Conservation (phyloP, 2,113 vertebrate genomes). For the Nothobranchius furzeri region DNA sequence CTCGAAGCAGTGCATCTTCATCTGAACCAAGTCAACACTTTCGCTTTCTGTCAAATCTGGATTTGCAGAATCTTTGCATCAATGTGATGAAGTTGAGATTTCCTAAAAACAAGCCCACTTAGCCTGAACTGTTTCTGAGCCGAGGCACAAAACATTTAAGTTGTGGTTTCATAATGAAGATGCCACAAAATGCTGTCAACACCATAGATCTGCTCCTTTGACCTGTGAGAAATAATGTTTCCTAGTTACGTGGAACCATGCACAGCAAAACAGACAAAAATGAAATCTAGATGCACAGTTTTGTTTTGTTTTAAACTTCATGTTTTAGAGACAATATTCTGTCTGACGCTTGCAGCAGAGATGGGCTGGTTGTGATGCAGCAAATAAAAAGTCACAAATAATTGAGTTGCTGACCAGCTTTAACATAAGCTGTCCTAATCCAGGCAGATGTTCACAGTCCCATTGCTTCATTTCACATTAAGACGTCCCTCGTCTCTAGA, state of each 20-base stretch:
- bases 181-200: no score
- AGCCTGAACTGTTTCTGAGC: not conserved
- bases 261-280: no score
- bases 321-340: not conserved
- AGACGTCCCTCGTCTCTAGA: constrained; percentile 13
- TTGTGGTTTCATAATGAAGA: not conserved
- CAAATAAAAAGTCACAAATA: constrained; percentile 29
- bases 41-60: not conserved
- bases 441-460: constrained; percentile 15
- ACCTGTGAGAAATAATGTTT: no score
- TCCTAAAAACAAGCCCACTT: not conserved
- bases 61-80: constrained; percentile 27
- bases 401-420: constrained; percentile 21
- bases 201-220: no score
- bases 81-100: constrained; percentile 40
- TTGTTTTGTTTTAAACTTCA: not conserved
- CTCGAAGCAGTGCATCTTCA: not conserved
- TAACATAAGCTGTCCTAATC: not conserved
- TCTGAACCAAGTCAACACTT: not conserved
- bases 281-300: constrained; percentile 1
- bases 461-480: not conserved
- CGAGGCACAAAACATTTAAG: not conserved
- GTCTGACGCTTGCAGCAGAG: not conserved
- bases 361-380: constrained; percentile 14
- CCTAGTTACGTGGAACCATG: no score